Conservation (phyloP, 2,888 invertebrate species). For the Morinoia aosen region DNA sequence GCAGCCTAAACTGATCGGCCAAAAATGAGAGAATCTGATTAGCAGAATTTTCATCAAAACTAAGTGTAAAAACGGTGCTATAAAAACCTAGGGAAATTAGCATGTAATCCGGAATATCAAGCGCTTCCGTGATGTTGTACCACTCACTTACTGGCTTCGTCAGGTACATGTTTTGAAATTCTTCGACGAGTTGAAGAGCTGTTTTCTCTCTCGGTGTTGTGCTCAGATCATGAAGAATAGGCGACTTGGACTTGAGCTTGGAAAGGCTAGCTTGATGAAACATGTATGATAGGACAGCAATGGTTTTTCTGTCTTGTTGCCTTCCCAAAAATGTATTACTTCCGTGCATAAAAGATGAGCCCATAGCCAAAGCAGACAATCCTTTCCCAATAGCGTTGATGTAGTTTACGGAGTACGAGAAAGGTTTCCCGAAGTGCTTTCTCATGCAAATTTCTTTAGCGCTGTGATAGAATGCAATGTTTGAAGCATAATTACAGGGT, state of each 20-base stretch:
- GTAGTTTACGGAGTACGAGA: neutral
- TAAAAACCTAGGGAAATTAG: slow-evolving; percentile 12
- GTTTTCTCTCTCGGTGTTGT: slow-evolving; percentile 13
- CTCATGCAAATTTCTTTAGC: slow-evolving; percentile 11
- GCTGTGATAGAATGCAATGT: slow-evolving; percentile 41
- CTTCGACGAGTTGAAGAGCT: neutral
- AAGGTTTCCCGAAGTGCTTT: neutral
- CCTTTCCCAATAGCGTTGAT: slow-evolving; percentile 14
- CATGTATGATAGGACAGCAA: neutral
- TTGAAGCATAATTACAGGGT: slow-evolving; percentile 44
- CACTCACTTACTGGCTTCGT: slow-evolving; percentile 20
- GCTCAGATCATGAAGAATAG: slow-evolving; percentile 18
- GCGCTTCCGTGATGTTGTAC: slow-evolving; percentile 10
- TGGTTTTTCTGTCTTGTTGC: slow-evolving; percentile 31
- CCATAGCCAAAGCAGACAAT: slow-evolving; percentile 23
- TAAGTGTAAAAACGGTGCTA: neutral
- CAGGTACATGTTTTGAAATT: slow-evolving; percentile 38
- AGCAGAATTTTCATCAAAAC: slow-evolving; percentile 15
- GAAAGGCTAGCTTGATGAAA: slow-evolving; percentile 44
- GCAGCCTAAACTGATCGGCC: neutral
- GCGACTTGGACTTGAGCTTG: neutral
- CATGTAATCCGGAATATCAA: slow-evolving; percentile 48
- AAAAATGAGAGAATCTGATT: neutral
- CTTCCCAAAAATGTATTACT: neutral
- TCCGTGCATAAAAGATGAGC: slow-evolving; percentile 40